These are phyloP conservation scores for Synaphobranchus kaupii DNA, from an alignment of 2,797 vertebrate genomes.

Conservation along the genomic window DNA sequence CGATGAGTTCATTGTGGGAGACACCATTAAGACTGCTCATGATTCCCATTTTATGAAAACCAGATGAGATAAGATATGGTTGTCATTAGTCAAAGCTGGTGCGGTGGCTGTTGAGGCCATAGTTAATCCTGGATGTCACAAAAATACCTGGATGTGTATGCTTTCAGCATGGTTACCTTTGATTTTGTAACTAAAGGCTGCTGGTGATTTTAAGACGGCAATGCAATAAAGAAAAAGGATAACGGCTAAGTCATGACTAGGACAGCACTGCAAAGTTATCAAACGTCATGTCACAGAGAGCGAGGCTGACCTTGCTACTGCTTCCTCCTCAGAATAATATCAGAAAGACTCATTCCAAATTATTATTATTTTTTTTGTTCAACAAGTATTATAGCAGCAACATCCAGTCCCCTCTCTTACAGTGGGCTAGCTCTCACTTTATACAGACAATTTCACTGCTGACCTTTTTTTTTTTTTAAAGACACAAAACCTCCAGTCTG, in stretches of 20 bases:
- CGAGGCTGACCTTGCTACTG: conserved; percentile 42
- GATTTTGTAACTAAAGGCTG: conserved; percentile 68
- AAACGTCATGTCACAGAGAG: conserved; percentile 63
- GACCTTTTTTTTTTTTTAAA: conserved; percentile 38
- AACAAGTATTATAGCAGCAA: conserved; percentile 23
- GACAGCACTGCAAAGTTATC: conserved; percentile 42
- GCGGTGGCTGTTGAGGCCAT: conserved; percentile 42
- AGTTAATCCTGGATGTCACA: conserved; percentile 48
- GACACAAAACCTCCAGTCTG: conserved; percentile 38
- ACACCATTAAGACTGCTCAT: conserved; percentile 1
- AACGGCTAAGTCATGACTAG: conserved; percentile 40
- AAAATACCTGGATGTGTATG: conserved; percentile 56
- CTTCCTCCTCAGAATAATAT: conserved; percentile 19
- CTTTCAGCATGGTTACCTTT: conserved; percentile 59
- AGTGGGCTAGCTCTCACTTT: conserved; percentile 36
- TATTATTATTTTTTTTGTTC: conserved; percentile 19
- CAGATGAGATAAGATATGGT: conserved; percentile 47
- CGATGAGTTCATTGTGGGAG: conserved; percentile 11
- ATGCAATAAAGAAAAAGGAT: conserved; percentile 39
- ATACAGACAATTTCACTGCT: not conserved
- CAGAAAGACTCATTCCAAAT: conserved; percentile 4
- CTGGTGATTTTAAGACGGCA: conserved; percentile 79
- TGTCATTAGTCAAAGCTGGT: conserved; percentile 49
- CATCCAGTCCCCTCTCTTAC: not conserved
- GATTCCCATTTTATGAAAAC: conserved; percentile 38